Conservation (phyloP, 2,113 vertebrate species). For the Alosa alosa region DNA sequence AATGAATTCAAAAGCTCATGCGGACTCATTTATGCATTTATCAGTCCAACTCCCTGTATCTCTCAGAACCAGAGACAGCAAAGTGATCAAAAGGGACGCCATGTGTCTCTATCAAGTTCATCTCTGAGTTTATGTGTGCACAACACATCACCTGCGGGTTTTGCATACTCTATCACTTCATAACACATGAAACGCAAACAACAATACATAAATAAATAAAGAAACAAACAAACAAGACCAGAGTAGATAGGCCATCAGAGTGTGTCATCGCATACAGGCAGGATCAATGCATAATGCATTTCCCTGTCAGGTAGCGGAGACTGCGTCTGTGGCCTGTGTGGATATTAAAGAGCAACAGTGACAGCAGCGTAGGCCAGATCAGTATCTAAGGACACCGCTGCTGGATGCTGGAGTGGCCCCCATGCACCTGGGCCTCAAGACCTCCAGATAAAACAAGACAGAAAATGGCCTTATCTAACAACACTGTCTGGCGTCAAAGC, state of each 20-base stretch:
- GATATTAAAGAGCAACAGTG: conserved; percentile 1
- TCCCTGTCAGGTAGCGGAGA: not conserved
- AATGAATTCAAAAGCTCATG: not conserved
- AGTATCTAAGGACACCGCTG: not conserved
- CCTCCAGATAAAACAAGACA: not conserved
- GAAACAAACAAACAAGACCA: not conserved
- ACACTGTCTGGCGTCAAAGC: not conserved
- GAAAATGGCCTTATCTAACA: not conserved
- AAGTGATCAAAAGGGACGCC: not conserved
- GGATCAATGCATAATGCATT: not conserved
- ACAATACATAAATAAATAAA: not conserved
- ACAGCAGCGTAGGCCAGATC: not conserved
- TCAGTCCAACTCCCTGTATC: not conserved
- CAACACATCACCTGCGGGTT: not conserved
- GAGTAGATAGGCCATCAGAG: not conserved
- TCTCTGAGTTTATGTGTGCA: not conserved
- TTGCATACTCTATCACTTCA: not conserved
- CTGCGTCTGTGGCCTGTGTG: not conserved
- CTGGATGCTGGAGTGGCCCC: not conserved
- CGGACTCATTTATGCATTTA: not conserved
- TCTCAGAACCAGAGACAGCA: not conserved
- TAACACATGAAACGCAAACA: not conserved
- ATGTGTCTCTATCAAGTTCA: not conserved
- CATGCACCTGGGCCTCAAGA: not conserved
- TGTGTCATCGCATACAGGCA: not conserved